Conservation (phyloP, 2,113 vertebrate genomes). For the Thunnus maccoyii region DNA sequence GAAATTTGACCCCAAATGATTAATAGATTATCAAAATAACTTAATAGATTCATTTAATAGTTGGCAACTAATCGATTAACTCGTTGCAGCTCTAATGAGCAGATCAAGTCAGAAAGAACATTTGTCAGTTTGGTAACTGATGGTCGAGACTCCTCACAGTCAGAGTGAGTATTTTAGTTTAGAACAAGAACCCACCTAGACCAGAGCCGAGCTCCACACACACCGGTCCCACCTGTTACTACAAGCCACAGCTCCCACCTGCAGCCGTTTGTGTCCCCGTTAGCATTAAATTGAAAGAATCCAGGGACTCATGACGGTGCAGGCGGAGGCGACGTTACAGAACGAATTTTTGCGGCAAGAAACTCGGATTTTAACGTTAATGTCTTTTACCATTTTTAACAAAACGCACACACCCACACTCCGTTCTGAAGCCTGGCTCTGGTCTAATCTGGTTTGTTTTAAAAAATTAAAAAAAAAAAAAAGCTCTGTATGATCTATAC, state of each 20-base stretch:
- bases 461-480: neutral
- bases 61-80: too few relatives aligned
- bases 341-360: too few relatives aligned
- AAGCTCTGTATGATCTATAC: slow-evolving; percentile 50
- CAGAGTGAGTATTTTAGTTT: slow-evolving; percentile 37
- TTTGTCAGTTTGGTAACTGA: neutral
- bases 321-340: neutral
- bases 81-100: too few relatives aligned
- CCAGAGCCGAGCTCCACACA: slow-evolving; percentile 32
- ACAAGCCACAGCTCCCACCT: neutral
- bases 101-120: too few relatives aligned
- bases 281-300: neutral
- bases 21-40: too few relatives aligned
- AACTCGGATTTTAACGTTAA: neutral
- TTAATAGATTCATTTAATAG: too few relatives aligned
- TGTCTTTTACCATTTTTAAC: slow-evolving; percentile 30
- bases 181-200: slow-evolving; percentile 6
- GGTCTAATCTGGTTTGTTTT: slow-evolving; percentile 25
- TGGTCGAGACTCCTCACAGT: slow-evolving; percentile 22
- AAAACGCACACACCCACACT: neutral
- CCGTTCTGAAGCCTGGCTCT: slow-evolving; percentile 31
- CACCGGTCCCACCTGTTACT: neutral
- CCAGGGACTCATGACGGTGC: neutral
- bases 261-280: neutral
- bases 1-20: too few relatives aligned